Evolutionary conservation across 2,888 invertebrate genomes (phyloP), one percentile per base, ranked within the genome.

Genomic region (Synergus umbraculus): DNA sequence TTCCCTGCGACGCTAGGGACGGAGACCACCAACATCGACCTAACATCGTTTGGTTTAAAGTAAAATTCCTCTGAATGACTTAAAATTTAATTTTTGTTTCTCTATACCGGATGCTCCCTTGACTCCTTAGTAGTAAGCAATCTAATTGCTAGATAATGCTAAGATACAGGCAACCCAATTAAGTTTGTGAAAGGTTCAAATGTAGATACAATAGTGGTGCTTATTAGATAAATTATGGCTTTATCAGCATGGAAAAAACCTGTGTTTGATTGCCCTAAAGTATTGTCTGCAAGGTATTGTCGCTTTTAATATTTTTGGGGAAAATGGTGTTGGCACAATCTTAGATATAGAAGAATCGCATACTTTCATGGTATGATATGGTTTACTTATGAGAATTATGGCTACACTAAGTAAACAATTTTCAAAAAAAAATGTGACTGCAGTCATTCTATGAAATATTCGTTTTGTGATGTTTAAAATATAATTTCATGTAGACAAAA

Each of bases 1-100:
- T 98, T 93, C 96, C 97, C 0, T 98, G 98, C 93, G 96, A 96
- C 87, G 96, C 96, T 66, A 94, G 94, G 76, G 95, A 95, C 89
- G 96, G 96, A 37, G 95, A 95, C 85, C 94, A 94, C 79, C 93
- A 93, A 54, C 95, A 95, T 90, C 93, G 94, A 82, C 95, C 96
- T 0, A 93, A 93, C 58, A 94, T 96, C 87, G 93, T 94, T 79
- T 96, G 96, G 96, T 94, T 93, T 85, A 95, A 95, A 92, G 96
- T 95, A 92, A 88, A 90, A 83, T 83, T 76, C 29, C 64, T 37
- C n/a, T 54, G 41, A 73, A 76, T 65, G 18, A 65, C 22, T 76
- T 22, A 76, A 15, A 73, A 15, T 73, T 29, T 73, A n/a, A 49
- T 73, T 29, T 73, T n/a, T 54, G 37, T 73, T 54, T 22, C 49